A percentile compares a stretch with the other conserved stretches of the same genome.
These are phyloP conservation scores for Eurystomus glaucurus DNA, from an alignment of 2,797 vertebrate genomes.

Conservation along the genomic window DNA sequence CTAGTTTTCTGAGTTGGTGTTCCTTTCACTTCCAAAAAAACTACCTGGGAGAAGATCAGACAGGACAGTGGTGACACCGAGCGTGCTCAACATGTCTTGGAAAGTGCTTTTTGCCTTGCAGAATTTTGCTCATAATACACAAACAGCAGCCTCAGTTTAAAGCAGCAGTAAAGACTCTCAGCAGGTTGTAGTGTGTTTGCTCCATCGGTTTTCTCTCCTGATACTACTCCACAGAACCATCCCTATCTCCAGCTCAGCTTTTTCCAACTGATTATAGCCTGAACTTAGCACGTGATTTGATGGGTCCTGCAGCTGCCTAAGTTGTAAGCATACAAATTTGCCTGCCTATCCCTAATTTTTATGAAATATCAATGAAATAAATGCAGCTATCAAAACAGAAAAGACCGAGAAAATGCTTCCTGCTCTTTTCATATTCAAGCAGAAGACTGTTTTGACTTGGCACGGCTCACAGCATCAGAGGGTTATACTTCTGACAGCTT, in stretches of 20 bases:
- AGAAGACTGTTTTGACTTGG: background rate
- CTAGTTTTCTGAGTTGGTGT: background rate
- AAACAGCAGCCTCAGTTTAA: background rate
- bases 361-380: background rate
- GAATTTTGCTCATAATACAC: background rate
- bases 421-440: background rate
- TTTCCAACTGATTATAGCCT: background rate
- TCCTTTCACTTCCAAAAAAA: background rate
- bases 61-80: background rate
- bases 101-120: background rate
- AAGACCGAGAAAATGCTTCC: background rate
- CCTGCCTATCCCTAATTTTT: background rate
- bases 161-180: background rate
- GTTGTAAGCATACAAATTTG: background rate
- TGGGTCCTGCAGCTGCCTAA: background rate
- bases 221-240: background rate
- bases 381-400: background rate
- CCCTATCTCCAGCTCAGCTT: background rate
- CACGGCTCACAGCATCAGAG: background rate
- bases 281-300: background rate
- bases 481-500: background rate
- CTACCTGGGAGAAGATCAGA: background rate
- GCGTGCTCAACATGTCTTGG: background rate
- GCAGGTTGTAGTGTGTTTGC: background rate
- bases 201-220: background rate